phyloP scores from a whole-genome alignment of 2,888 invertebrate genomes.

The Drosophila kokeensis region DNA sequence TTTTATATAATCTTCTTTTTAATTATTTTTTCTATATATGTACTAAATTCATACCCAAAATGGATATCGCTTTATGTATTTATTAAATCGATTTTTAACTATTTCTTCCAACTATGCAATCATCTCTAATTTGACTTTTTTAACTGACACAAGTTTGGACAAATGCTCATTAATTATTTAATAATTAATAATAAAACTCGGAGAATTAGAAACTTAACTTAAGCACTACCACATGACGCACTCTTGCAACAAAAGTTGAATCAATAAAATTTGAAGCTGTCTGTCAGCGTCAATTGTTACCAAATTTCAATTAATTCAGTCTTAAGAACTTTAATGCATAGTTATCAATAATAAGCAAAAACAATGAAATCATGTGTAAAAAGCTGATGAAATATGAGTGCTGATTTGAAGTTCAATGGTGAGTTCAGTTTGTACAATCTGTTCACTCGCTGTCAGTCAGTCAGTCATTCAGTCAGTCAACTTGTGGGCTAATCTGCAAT shows the following conservation, averaged over 20 bases:
- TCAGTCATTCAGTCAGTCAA: slow-evolving; percentile 60
- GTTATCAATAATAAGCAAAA: slow-evolving; percentile 9
- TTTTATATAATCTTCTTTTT: not conserved
- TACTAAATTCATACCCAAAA: not conserved
- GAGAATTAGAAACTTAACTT: not conserved
- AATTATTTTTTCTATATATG: not conserved
- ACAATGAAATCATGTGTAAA: slow-evolving; percentile 30
- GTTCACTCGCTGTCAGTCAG: slow-evolving; percentile 14
- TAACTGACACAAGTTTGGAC: not conserved
- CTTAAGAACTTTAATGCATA: slow-evolving; percentile 4
- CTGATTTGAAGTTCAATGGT: slow-evolving; percentile 56
- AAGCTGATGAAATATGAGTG: slow-evolving; percentile 60
- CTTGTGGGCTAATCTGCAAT: slow-evolving; percentile 76
- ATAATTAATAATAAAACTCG: not conserved
- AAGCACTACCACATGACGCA: not conserved
- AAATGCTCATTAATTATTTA: not conserved
- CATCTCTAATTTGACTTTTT: not conserved
- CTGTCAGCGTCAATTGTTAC: not conserved
- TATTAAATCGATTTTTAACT: not conserved
- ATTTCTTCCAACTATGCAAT: not conserved
- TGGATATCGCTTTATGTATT: not conserved
- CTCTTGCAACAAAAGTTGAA: not conserved
- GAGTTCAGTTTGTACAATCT: slow-evolving; percentile 36
- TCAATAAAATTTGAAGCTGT: not conserved
- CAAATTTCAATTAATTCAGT: slow-evolving; percentile 1